Conservation (phyloP, 2,888 invertebrate genomes). For the Drosophila hamatofila region DNA sequence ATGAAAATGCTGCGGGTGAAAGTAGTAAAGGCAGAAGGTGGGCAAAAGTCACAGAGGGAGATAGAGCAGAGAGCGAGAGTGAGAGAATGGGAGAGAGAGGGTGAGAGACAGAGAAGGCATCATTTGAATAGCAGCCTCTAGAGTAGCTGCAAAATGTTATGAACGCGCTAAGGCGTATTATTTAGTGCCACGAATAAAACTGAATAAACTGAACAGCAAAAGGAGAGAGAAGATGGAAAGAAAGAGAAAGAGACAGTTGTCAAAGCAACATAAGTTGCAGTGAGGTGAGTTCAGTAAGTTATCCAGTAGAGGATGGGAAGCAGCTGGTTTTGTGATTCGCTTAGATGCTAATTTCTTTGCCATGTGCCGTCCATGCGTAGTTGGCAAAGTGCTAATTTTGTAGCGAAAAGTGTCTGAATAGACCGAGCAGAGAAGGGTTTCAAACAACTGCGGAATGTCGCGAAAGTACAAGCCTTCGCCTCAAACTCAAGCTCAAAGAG, state of each 20-base stretch:
- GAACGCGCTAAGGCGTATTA: slow-evolving; percentile 56
- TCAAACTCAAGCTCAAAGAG: slow-evolving; percentile 50
- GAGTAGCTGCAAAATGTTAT: slow-evolving; percentile 57
- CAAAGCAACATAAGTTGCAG: neutral
- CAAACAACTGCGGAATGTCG: slow-evolving; percentile 33
- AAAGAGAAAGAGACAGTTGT: neutral
- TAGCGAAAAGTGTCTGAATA: slow-evolving; percentile 22
- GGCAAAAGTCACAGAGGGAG: neutral
- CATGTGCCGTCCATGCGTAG: slow-evolving; percentile 48
- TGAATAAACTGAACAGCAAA: slow-evolving; percentile 4
- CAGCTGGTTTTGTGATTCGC: slow-evolving; percentile 36
- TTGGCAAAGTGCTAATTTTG: slow-evolving; percentile 55
- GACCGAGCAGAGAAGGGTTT: slow-evolving; percentile 27
- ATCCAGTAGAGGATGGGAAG: neutral
- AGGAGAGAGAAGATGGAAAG: neutral
- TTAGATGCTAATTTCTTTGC: slow-evolving; percentile 58
- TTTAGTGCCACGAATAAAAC: slow-evolving; percentile 52
- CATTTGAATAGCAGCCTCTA: slow-evolving; percentile 52
- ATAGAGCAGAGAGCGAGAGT: no score
- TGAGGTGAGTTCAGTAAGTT: neutral
- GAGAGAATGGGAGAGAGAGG: no score
- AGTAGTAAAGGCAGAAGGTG: neutral
- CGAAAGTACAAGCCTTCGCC: slow-evolving; percentile 58
- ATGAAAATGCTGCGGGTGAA: slow-evolving; percentile 66
- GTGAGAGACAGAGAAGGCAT: neutral